Base-by-base conservation (phyloP, 2,113 vertebrate species). In the Daubentonia madagascariensis region DNA sequence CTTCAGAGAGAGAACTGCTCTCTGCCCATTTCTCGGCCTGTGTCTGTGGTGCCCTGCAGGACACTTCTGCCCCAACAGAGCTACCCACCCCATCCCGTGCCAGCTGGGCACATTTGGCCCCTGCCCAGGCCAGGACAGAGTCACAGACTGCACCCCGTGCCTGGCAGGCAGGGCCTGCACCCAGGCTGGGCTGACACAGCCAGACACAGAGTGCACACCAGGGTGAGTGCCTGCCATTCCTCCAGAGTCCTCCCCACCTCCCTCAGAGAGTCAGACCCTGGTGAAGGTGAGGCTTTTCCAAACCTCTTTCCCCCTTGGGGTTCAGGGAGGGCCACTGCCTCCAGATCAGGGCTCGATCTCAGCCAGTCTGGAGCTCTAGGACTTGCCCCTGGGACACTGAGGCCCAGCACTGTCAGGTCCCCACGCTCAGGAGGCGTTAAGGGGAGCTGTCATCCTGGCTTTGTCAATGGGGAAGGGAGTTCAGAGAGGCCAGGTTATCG, bases 91-190 rank as follows among this genome's bases (percentile, higher is more conserved):
- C 1, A 81, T 98, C 57, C 99, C 99, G 0, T 99, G 99, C 97
- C 99, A 98, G 22, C 97, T 98, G 0, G 99, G 99, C 22, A 99
- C 97, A 0, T 99, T 99, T 79, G 99, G 99, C 94, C 99, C 99
- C n/a, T 97, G 99, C 67, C 98, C 98, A 59, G 99, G 99, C 0
- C 99, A 99, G 97, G 99, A 99, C 0, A 98, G 99, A 95, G 81
- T 97, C 22, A 11, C 97, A 8, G 99, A 99, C 87, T 99, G 99
- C 97, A 98, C 98, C 88, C 92, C 96, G 12, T 99, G 99, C 91
- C 98, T 99, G 0, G 99, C 99, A 12, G 99, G 99, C 6, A 99
- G 98, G 80, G 99, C 99, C 91, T 99, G 99, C 91, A 99, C 99
- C 28, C 99, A 98, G 97, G 90, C 98, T 28, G 99, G 99, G 48